Evolutionary conservation across 2,113 vertebrate genomes (phyloP).

Genomic region (Zapornia atra): DNA sequence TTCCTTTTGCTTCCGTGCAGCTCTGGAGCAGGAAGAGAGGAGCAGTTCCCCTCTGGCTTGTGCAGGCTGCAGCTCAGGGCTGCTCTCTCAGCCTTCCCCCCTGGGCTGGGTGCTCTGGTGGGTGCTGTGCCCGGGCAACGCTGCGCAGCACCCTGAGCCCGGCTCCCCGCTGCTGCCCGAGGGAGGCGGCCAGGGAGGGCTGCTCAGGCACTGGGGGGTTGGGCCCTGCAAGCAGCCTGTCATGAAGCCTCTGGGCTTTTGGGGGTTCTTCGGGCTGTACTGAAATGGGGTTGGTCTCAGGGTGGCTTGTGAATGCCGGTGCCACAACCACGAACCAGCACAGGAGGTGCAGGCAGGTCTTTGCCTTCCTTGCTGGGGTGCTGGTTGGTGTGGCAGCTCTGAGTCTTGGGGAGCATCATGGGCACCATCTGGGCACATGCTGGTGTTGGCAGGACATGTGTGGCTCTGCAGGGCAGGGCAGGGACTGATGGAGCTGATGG

Average conservation of each 20-base stretch:
- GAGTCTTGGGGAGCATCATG: neutral
- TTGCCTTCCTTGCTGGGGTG: too few relatives aligned
- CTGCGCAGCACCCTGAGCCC: neutral
- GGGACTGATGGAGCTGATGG: neutral
- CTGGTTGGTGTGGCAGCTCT: neutral
- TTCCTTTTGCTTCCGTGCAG: conserved; percentile 66
- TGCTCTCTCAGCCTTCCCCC: conserved; percentile 44
- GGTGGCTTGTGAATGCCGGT: neutral
- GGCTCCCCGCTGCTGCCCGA: too few relatives aligned
- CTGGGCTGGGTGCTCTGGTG: conserved; percentile 28
- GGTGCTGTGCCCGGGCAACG: too few relatives aligned
- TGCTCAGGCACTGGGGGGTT: accelerated
- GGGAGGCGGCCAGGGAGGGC: too few relatives aligned
- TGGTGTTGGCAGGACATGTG: accelerated
- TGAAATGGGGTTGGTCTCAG: neutral
- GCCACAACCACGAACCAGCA: too few relatives aligned
- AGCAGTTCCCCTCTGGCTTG: conserved; percentile 59
- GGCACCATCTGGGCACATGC: neutral
- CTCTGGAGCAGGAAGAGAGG: conserved; percentile 59
- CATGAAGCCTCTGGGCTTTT: neutral
- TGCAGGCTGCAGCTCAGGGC: conserved; percentile 19
- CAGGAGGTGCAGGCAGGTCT: neutral
- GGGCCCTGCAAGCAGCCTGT: neutral
- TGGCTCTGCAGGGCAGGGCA: neutral
- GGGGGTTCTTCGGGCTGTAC: accelerated